A percentile compares a stretch with the other conserved stretches of the same genome.
These are phyloP conservation scores for Heliconius erato DNA, from an alignment of 2,888 invertebrate species.

Conservation along the genomic window DNA sequence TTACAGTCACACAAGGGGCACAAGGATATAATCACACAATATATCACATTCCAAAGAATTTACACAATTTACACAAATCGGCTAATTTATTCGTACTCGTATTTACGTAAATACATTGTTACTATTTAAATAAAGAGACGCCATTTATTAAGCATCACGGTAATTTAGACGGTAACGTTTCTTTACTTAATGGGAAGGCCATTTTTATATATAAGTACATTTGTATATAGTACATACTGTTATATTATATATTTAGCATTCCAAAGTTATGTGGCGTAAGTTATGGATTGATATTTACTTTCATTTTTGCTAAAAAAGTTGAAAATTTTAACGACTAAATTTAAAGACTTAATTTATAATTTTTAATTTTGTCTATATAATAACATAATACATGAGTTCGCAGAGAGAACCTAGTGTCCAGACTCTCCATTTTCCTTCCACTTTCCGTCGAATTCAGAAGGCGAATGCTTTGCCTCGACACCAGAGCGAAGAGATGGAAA, in stretches of 20 bases:
- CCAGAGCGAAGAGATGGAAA: too few relatives aligned
- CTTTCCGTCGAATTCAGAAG: too few relatives aligned
- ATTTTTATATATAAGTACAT: not conserved
- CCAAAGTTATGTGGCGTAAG: not conserved
- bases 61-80: conserved; percentile 13
- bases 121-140: conserved; percentile 9
- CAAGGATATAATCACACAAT: not conserved
- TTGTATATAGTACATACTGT: not conserved
- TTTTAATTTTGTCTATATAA: too few relatives aligned
- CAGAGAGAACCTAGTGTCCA: too few relatives aligned
- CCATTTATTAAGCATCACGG: conserved; percentile 18
- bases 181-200: conserved; percentile 20
- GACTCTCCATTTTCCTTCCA: too few relatives aligned
- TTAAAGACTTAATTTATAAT: not conserved
- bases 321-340: not conserved
- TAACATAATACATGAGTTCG: too few relatives aligned
- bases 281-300: not conserved
- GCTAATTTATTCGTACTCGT: not conserved
- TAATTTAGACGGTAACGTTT: conserved; percentile 25
- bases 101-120: conserved; percentile 15
- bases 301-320: not conserved
- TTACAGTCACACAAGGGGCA: too few relatives aligned
- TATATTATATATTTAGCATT: not conserved
- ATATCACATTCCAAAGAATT: conserved; percentile 1
- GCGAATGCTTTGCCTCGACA: too few relatives aligned